These are phyloP conservation scores for Drosophila fulvimacula DNA, from an alignment of 2,888 invertebrate genomes.

Conservation along the genomic window DNA sequence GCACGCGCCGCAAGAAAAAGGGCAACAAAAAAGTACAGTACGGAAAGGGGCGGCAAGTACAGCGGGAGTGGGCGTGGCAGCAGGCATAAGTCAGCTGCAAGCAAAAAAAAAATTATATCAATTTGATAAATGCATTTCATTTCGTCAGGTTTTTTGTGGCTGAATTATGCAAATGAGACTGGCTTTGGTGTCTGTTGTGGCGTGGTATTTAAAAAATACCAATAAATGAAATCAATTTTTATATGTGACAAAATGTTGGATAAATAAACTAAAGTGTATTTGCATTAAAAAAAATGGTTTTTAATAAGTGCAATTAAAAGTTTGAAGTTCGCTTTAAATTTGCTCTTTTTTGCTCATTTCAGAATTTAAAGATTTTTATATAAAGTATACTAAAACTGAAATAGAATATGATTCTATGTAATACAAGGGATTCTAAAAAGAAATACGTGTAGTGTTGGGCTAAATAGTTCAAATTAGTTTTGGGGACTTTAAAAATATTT, in stretches of 20 bases:
- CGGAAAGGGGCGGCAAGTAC: slow-evolving; percentile 22
- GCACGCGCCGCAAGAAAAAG: slow-evolving; percentile 27
- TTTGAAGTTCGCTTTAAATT: neutral
- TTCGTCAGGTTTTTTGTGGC: slow-evolving; percentile 48
- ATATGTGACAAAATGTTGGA: slow-evolving; percentile 34
- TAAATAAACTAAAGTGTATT: slow-evolving; percentile 39
- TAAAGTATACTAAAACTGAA: too few relatives aligned
- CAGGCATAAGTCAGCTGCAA: slow-evolving; percentile 18
- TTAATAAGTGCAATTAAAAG: neutral
- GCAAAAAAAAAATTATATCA: slow-evolving; percentile 25
- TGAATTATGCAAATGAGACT: slow-evolving; percentile 71
- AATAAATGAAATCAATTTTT: slow-evolving; percentile 52
- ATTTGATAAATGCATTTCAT: slow-evolving; percentile 72
- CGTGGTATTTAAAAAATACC: slow-evolving; percentile 6
- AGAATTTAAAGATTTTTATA: too few relatives aligned
- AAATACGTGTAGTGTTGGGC: too few relatives aligned
- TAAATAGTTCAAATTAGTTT: neutral
- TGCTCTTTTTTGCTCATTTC: neutral
- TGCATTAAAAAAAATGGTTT: slow-evolving; percentile 16
- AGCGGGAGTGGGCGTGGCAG: slow-evolving; percentile 20
- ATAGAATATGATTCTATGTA: neutral
- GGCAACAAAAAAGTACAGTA: slow-evolving; percentile 16
- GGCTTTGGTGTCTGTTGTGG: neutral
- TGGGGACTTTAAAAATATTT: too few relatives aligned
- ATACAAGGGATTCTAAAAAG: neutral